These are phyloP conservation scores for Ammodytes marinus DNA, from an alignment of 2,113 vertebrate genomes.

Conservation along the genomic window DNA sequence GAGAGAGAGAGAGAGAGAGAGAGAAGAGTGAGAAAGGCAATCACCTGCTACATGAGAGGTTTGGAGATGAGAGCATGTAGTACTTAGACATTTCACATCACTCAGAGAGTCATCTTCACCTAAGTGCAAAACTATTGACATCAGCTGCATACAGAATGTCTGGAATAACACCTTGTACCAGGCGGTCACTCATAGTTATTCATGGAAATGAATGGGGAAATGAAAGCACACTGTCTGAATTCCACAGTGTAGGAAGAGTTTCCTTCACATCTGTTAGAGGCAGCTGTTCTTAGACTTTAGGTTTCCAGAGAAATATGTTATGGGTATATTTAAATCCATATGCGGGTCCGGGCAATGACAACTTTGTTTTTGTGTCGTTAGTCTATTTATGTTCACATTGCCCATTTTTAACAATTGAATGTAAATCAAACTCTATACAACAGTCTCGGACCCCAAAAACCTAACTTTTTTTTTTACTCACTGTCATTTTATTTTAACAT, in stretches of 20 bases:
- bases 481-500: not conserved
- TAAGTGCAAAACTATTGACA: constrained; percentile 42
- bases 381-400: not conserved
- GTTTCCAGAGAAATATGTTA: not conserved
- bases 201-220: constrained; percentile 31
- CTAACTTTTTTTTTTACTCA: not conserved
- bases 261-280: constrained; percentile 21
- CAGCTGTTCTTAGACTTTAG: constrained; percentile 32
- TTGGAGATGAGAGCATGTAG: constrained; percentile 51
- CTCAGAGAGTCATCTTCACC: constrained; percentile 41
- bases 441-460: too few relatives aligned
- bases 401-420: not conserved
- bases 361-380: not conserved
- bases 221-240: constrained; percentile 18
- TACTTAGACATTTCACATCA: constrained; percentile 39
- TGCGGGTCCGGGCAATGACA: not conserved
- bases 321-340: not conserved
- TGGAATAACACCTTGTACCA: not conserved
- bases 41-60: constrained; percentile 58
- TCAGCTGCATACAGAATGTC: constrained; percentile 33
- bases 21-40: constrained; percentile 62
- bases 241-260: not conserved
- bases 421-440: too few relatives aligned
- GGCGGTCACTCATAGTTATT: constrained; percentile 20
- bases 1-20: constrained; percentile 38